Percentiles rank a stretch among this genome's conserved stretches.
Evolutionary conservation across 1,140 invertebrate genomes (phyloP).

Genomic region (Hyposmocoma kahamanoa): DNA sequence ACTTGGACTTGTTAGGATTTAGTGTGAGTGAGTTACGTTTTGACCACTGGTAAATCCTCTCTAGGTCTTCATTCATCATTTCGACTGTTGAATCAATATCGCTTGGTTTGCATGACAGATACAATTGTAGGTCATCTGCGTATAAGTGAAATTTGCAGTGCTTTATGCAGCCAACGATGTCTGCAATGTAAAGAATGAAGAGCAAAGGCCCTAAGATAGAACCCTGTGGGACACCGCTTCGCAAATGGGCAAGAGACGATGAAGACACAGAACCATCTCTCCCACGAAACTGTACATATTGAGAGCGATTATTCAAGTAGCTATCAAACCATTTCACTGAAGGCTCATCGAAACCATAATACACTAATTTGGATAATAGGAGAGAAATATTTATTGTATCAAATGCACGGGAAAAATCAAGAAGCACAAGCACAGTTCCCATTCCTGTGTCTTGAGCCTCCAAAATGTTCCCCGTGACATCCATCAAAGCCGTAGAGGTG

Average conservation of each 20-base stretch:
- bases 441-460: background rate
- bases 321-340: slow-evolving; percentile 1
- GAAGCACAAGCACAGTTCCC: background rate
- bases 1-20: slow-evolving; percentile 4
- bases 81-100: background rate
- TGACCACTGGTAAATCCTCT: background rate
- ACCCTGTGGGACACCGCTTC: background rate
- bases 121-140: slow-evolving; percentile 1
- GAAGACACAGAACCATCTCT: background rate
- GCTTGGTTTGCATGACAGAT: background rate
- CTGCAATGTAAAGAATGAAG: slow-evolving; percentile 1
- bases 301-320: background rate
- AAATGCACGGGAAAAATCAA: no score
- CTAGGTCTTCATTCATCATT: no score
- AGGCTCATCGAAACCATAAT: background rate
- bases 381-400: background rate
- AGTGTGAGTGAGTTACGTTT: background rate
- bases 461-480: no score
- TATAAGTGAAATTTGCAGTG: background rate
- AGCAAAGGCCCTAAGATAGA: no score
- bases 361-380: background rate
- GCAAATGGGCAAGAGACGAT: background rate
- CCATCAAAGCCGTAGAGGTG: no score
- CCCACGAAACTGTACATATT: background rate
- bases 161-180: background rate